Conservation (phyloP, 2,797 vertebrate species). For the Poecilia wingei region DNA sequence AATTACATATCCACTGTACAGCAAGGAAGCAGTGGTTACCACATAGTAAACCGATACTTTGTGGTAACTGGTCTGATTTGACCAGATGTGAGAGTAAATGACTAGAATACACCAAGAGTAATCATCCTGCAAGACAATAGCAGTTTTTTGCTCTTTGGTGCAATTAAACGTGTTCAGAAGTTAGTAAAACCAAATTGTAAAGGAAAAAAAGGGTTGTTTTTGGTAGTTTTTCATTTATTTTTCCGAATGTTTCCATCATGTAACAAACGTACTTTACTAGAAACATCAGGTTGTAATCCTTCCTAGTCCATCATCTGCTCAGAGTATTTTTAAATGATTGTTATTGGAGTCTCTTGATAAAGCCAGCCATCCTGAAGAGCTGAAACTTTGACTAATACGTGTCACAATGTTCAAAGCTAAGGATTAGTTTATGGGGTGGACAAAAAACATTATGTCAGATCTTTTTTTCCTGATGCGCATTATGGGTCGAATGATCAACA, state of each 20-base stretch:
- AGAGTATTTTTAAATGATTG: not conserved
- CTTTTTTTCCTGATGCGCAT: not conserved
- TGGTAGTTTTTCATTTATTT: not conserved
- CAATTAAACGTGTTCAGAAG: not conserved
- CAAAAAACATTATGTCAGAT: not conserved
- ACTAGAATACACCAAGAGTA: not conserved
- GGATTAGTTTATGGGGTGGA: not conserved
- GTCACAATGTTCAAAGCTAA: not conserved
- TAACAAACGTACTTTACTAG: not conserved
- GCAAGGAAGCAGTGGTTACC: not conserved
- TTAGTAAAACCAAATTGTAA: not conserved
- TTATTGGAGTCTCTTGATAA: not conserved
- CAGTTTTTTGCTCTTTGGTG: not conserved
- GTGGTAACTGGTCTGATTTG: not conserved
- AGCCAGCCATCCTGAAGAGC: not conserved
- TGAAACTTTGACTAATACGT: not conserved
- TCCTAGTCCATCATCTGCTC: not conserved
- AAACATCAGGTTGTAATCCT: not conserved
- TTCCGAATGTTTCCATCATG: not conserved
- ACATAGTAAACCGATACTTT: not conserved
- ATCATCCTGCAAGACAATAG: not conserved
- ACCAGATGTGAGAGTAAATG: not conserved
- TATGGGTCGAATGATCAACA: not conserved
- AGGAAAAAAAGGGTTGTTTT: not conserved
- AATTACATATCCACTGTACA: not conserved